These are phyloP conservation scores for Cassiopea andromeda DNA, from an alignment of 30 jellyfish, hydroid and myxozoan species.

Conservation along the genomic window DNA sequence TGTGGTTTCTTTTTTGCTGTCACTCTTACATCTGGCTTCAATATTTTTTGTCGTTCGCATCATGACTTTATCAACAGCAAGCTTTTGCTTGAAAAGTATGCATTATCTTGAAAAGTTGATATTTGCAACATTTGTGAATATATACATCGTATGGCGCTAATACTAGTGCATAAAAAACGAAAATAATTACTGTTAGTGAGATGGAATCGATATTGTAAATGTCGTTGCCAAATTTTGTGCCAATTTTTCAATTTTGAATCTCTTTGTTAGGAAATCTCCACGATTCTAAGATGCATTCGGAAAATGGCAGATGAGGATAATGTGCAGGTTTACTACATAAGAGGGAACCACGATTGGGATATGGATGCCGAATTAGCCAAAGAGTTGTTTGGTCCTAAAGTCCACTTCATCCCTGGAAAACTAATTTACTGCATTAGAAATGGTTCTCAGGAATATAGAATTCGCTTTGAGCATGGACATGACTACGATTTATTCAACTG, in stretches of 20 bases:
- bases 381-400: constrained; percentile 67
- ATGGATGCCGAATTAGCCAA: constrained; percentile 49
- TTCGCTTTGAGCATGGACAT: constrained; percentile 90
- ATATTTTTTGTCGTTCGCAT: too few relatives aligned
- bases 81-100: too few relatives aligned
- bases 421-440: constrained; percentile 68
- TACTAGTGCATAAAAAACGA: too few relatives aligned
- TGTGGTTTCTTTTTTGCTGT: too few relatives aligned
- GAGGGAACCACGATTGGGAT: constrained; percentile 84
- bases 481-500: constrained; percentile 79
- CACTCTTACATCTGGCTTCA: too few relatives aligned
- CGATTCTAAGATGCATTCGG: constrained; percentile 49
- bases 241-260: neutral
- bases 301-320: constrained; percentile 87
- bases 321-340: constrained; percentile 68
- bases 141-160: too few relatives aligned
- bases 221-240: neutral
- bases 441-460: constrained; percentile 71
- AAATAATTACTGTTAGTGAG: too few relatives aligned
- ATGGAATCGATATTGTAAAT: too few relatives aligned
- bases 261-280: constrained; percentile 25
- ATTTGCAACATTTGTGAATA: too few relatives aligned
- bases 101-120: too few relatives aligned
- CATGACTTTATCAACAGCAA: too few relatives aligned
- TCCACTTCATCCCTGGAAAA: constrained; percentile 75